These are phyloP conservation scores for Tenualosa ilisha DNA, from an alignment of 2,797 vertebrate genomes.

Conservation along the genomic window DNA sequence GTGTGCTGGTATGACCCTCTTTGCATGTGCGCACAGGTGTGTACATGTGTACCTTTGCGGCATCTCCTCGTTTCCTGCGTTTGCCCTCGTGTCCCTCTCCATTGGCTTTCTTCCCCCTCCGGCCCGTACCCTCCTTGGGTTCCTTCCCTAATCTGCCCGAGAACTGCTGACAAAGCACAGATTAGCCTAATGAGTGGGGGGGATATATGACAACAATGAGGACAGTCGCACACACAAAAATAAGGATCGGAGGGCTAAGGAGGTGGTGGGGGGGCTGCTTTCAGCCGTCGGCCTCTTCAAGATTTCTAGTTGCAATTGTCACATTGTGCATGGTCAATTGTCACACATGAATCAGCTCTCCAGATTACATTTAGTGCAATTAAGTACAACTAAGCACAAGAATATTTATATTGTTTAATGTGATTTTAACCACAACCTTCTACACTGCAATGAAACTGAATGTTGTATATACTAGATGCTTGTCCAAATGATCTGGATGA, in stretches of 20 bases:
- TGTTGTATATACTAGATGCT: no score
- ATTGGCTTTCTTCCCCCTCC: constrained; percentile 89
- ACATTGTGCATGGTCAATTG: no score
- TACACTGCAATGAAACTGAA: no score
- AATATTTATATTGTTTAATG: no score
- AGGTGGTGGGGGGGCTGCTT: neutral
- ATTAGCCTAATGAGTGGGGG: constrained; percentile 13
- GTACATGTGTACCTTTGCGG: constrained; percentile 78
- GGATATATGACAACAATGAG: neutral
- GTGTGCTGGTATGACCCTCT: neutral
- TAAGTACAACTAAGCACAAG: no score
- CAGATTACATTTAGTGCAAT: neutral
- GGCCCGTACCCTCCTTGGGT: constrained; percentile 82
- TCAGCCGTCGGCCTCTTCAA: neutral
- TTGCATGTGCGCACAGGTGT: neutral
- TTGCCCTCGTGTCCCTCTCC: constrained; percentile 93
- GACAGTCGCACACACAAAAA: neutral
- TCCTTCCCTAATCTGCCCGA: constrained; percentile 80
- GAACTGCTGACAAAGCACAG: constrained; percentile 62
- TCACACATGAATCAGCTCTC: neutral
- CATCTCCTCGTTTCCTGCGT: constrained; percentile 88
- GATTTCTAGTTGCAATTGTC: neutral
- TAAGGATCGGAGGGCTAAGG: neutral
- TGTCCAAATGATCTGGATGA: no score
- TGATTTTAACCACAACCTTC: no score